Conservation (phyloP, 2,797 vertebrate species). For the Dermochelys coriacea region DNA sequence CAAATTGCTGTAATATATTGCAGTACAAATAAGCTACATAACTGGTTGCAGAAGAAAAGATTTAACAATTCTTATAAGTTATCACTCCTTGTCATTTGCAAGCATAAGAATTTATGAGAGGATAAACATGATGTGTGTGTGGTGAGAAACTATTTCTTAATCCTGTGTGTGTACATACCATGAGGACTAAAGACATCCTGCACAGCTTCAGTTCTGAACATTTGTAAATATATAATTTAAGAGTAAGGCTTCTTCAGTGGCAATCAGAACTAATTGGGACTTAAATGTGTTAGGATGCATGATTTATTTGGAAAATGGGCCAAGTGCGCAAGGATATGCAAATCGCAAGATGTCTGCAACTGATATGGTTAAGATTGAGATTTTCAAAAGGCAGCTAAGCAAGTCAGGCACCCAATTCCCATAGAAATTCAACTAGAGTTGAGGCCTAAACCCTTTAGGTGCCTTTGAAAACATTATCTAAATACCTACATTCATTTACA, state of each 20-base stretch:
- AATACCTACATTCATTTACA: not conserved
- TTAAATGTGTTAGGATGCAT: not conserved
- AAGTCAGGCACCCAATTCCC: not conserved
- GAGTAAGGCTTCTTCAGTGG: not conserved
- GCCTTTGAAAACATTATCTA: not conserved
- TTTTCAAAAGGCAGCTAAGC: not conserved
- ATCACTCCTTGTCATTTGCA: not conserved
- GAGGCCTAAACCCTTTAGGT: not conserved
- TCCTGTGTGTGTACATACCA: not conserved
- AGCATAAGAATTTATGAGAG: slow-evolving; percentile 18
- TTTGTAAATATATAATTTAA: not conserved
- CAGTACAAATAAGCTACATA: not conserved
- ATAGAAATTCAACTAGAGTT: not conserved
- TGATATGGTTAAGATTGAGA: fast-evolving
- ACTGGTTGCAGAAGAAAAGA: slow-evolving; percentile 12
- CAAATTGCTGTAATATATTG: not conserved
- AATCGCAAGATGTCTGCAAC: not conserved
- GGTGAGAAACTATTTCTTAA: not conserved
- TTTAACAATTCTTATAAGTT: slow-evolving; percentile 24
- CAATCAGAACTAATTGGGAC: not conserved
- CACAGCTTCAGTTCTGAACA: not conserved
- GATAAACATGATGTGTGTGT: slow-evolving; percentile 5
- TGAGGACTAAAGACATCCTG: not conserved
- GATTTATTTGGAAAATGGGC: not conserved
- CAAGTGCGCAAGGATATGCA: not conserved